Evolutionary conservation across 37 sponge, comb jelly and placozoan genomes (phyloP).

Genomic region (Eunapius fragilis): DNA sequence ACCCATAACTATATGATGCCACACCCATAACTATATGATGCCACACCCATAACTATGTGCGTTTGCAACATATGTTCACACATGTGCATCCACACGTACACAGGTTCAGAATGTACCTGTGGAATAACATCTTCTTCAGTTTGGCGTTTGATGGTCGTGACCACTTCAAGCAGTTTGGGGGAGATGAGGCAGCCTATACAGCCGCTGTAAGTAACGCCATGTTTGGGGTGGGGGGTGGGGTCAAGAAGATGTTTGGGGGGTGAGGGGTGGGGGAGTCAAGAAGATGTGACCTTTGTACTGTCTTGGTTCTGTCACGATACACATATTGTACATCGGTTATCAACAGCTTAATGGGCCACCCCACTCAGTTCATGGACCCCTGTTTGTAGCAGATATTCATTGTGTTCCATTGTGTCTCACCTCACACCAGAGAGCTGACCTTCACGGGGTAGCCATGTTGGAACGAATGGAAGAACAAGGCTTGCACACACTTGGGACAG

Average conservation of each 20-base stretch:
- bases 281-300: too few species aligned
- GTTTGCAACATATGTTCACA: neutral
- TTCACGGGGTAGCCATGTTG: constrained; percentile 47
- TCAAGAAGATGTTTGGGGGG: too few species aligned
- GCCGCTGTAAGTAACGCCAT: constrained; percentile 77
- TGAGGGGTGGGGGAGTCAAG: neutral
- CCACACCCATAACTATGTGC: neutral
- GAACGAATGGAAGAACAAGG: constrained; percentile 58
- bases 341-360: too few species aligned
- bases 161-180: constrained; percentile 86
- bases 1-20: too few species aligned
- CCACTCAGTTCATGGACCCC: too few species aligned
- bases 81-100: neutral
- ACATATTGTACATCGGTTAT: too few species aligned
- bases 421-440: constrained; percentile 31
- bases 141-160: constrained; percentile 85
- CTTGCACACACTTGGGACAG: constrained; percentile 84
- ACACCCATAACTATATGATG: too few species aligned
- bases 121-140: constrained; percentile 97
- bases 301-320: too few species aligned
- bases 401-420: neutral
- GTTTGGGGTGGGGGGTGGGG: too few species aligned
- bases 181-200: constrained; percentile 71
- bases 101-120: constrained; percentile 86
- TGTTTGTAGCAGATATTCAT: too few species aligned